These are phyloP conservation scores for Spodoptera exigua DNA, from an alignment of 2,888 invertebrate genomes.

Conservation along the genomic window DNA sequence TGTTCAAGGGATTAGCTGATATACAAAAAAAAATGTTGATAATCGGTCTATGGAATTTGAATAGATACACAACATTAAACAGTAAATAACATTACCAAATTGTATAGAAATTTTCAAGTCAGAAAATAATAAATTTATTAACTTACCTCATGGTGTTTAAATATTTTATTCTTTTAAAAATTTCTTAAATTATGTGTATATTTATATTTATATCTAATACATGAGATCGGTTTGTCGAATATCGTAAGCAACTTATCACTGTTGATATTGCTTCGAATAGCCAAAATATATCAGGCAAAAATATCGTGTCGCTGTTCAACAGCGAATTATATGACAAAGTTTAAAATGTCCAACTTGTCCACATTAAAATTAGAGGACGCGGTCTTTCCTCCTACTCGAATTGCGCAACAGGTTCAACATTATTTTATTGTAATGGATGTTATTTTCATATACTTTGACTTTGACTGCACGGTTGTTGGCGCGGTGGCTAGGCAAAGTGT, in stretches of 20 bases:
- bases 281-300: background rate
- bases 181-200: background rate
- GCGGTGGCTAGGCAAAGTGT: too few species aligned
- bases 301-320: conserved; percentile 19
- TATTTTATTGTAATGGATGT: too few species aligned
- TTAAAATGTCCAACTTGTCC: too few species aligned
- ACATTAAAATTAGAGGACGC: too few species aligned
- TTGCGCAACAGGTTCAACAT: too few species aligned
- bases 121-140: background rate
- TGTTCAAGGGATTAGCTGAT: too few species aligned
- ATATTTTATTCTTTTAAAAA: background rate
- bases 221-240: background rate
- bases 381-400: too few species aligned
- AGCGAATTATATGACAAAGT: background rate
- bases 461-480: too few species aligned
- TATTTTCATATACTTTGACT: too few species aligned
- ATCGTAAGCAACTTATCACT: conserved; percentile 6
- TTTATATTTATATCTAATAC: background rate
- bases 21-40: too few species aligned
- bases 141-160: conserved; percentile 19
- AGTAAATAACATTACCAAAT: background rate
- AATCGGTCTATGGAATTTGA: too few species aligned
- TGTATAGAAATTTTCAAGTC: background rate
- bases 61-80: too few species aligned
- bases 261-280: background rate